phyloP scores from a whole-genome alignment of 2,797 vertebrate genomes.

The Epinephelus malabaricus region DNA sequence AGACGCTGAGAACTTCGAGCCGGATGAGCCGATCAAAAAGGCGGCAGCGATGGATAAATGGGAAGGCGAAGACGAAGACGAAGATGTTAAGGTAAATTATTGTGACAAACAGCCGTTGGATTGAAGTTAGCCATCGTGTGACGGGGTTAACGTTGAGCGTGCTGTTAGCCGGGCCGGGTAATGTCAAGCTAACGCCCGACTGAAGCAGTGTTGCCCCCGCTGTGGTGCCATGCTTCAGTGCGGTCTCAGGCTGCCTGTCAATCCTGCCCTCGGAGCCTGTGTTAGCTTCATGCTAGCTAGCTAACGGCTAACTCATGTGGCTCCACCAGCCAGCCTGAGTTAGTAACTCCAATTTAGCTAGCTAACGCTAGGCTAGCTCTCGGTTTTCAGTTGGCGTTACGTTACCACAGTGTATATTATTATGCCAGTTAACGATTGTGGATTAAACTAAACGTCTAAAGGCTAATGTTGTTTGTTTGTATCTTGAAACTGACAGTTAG shows the following conservation, averaged over 20 bases:
- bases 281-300: conserved; percentile 53
- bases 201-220: neutral
- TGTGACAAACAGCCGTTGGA: neutral
- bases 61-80: conserved; percentile 94
- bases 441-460: neutral
- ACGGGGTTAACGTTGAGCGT: neutral
- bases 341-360: conserved; percentile 11
- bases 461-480: neutral
- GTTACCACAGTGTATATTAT: neutral
- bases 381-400: neutral
- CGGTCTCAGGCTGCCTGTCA: conserved; percentile 49
- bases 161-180: neutral
- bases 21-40: conserved; percentile 86
- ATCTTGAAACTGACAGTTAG: neutral
- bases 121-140: neutral
- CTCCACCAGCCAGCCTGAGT: conserved; percentile 11
- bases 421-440: neutral
- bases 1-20: conserved; percentile 94
- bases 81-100: conserved; percentile 92
- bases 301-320: conserved; percentile 76
- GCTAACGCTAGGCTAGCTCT: neutral
- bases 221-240: conserved; percentile 44
- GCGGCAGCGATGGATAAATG: conserved; percentile 88
- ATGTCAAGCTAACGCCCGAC: neutral
- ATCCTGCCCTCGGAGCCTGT: conserved; percentile 3